Percentiles rank a stretch among this genome's conserved stretches.
Evolutionary conservation across 2,113 vertebrate species (phyloP).

Genomic region (Mormyrus lacerda): DNA sequence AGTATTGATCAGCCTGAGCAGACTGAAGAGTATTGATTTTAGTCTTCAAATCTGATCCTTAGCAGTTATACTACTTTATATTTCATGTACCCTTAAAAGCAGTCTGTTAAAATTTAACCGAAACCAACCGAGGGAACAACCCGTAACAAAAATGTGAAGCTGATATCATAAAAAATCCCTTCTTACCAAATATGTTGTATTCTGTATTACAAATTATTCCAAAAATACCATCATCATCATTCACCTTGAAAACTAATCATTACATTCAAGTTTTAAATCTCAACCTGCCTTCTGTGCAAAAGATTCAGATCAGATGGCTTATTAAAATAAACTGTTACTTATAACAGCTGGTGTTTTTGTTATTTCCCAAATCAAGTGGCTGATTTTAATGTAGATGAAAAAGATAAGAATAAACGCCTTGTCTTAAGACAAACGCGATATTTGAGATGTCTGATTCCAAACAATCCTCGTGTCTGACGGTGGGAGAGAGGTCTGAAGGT

Average conservation of each 20-base stretch:
- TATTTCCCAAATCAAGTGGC: not conserved
- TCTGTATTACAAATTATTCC: not conserved
- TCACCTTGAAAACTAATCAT: not conserved
- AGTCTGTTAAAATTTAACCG: not conserved
- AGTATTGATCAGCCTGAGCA: not conserved
- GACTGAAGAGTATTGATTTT: not conserved
- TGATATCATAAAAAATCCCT: not conserved
- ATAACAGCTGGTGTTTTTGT: not conserved
- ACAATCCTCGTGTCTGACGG: not conserved
- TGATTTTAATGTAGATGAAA: not conserved
- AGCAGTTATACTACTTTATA: no score
- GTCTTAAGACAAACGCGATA: not conserved
- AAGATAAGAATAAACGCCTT: not conserved
- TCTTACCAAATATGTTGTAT: not conserved
- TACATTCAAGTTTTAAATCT: conserved; percentile 4
- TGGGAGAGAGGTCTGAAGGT: not conserved
- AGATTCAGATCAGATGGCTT: conserved; percentile 10
- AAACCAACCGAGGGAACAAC: not conserved
- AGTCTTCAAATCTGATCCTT: not conserved
- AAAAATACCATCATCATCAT: not conserved
- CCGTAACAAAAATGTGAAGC: not conserved
- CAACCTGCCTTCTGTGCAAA: not conserved
- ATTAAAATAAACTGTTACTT: conserved; percentile 3
- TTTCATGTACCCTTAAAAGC: not conserved
- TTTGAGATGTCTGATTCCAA: not conserved